Conservation (phyloP, 2,797 vertebrate genomes). For the Thalassophryne amazonica region DNA sequence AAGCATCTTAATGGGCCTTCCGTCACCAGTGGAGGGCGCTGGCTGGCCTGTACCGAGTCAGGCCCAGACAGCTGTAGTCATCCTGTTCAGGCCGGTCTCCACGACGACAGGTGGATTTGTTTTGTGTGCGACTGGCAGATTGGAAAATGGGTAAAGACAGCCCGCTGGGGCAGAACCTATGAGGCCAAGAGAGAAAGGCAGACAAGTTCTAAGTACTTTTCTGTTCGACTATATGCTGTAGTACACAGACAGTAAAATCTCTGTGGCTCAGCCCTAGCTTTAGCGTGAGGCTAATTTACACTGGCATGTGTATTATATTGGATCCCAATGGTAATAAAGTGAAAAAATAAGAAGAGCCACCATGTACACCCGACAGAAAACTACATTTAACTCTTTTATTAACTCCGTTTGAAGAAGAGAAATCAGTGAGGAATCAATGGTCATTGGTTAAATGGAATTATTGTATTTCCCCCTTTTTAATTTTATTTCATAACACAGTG, state of each 20-base stretch:
- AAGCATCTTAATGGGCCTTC: slow-evolving; percentile 69
- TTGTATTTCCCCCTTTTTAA: too few species aligned
- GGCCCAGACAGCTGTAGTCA: slow-evolving; percentile 66
- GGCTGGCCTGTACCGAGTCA: slow-evolving; percentile 37
- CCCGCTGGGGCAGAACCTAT: slow-evolving; percentile 79
- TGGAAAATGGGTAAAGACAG: slow-evolving; percentile 78
- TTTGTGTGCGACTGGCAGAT: slow-evolving; percentile 78
- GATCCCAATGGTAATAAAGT: slow-evolving; percentile 64
- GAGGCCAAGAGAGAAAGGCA: slow-evolving; percentile 60
- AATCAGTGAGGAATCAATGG: slow-evolving; percentile 14
- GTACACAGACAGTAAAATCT: slow-evolving; percentile 46
- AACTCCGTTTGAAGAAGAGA: slow-evolving; percentile 14
- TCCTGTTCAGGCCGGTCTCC: slow-evolving; percentile 57
- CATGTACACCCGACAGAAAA: slow-evolving; percentile 16
- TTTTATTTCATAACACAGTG: too few species aligned
- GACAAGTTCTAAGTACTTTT: slow-evolving; percentile 71
- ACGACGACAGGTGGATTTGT: slow-evolving; percentile 80
- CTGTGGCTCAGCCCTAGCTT: slow-evolving; percentile 28
- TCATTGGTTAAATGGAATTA: slow-evolving; percentile 20
- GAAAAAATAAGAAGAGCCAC: slow-evolving; percentile 53
- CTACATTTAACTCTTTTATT: slow-evolving; percentile 27
- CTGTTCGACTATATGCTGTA: slow-evolving; percentile 47
- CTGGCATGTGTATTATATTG: slow-evolving; percentile 67
- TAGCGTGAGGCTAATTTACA: slow-evolving; percentile 57
- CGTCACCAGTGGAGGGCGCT: slow-evolving; percentile 73